These are phyloP conservation scores for Gallinago paraguaiae DNA, from an alignment of 2,113 vertebrate species.

Conservation along the genomic window DNA sequence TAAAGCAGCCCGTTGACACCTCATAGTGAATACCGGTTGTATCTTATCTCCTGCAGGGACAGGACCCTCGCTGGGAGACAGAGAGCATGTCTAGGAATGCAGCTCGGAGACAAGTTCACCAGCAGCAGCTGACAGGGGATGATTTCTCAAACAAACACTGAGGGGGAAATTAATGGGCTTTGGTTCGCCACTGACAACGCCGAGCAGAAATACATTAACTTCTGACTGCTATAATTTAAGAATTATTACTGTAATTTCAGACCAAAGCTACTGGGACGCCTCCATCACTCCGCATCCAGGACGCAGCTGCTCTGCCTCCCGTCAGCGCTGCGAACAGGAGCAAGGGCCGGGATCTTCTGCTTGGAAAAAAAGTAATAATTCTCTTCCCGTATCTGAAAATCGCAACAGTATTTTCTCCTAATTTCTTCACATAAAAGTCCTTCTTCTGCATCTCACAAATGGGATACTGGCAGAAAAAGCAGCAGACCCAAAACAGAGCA, in stretches of 20 bases:
- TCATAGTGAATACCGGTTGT: slow-evolving; percentile 64
- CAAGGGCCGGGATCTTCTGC: background rate
- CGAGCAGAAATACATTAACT: slow-evolving; percentile 1
- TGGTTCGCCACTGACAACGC: slow-evolving; percentile 1
- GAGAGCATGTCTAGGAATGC: slow-evolving; percentile 73
- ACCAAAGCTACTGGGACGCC: slow-evolving; percentile 17
- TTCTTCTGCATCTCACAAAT: background rate
- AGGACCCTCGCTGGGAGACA: slow-evolving; percentile 72
- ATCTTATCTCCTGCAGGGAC: slow-evolving; percentile 77
- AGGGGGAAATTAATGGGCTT: slow-evolving; percentile 48
- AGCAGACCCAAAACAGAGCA: background rate
- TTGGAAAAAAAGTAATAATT: background rate
- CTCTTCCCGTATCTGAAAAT: background rate
- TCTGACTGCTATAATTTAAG: slow-evolving; percentile 16
- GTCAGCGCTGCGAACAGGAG: rapidly evolving
- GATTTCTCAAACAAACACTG: slow-evolving; percentile 55
- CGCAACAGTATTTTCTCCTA: rapidly evolving
- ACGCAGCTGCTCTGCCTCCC: background rate
- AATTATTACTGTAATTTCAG: background rate
- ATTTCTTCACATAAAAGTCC: background rate
- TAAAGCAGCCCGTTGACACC: slow-evolving; percentile 70
- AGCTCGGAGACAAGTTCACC: slow-evolving; percentile 58
- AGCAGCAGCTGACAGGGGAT: slow-evolving; percentile 29
- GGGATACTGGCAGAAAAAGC: background rate
- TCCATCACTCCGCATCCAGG: background rate